Evolutionary conservation across 1,140 invertebrate species (phyloP), one percentile per base, ranked within the genome.

Genomic region (Pantala flavescens): DNA sequence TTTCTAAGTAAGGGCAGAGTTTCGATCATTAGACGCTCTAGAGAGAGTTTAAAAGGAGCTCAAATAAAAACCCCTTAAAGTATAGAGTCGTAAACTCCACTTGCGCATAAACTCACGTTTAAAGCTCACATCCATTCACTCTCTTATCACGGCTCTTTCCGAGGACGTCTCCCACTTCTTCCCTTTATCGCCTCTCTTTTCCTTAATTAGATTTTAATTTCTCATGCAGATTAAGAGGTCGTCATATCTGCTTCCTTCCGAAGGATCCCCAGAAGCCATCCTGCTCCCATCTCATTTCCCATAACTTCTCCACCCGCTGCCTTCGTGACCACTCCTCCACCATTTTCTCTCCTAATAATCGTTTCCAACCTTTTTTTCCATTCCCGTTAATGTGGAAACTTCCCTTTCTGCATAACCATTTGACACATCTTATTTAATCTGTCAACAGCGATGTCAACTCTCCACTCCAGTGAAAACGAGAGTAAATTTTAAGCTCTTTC

Each of bases 191-290:
- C 14, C 49, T 63, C 49, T 63, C 49, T 63, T 21, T 63, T 63
- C 49, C 49, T 63, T 63, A 63, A 63, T 63, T 63, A 63, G 49
- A 63, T 63, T 63, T 63, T 63, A 63, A 63, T 63, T 63, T 63
- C 49, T 63, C 49, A 63, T 63, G 49, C 49, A 63, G 49, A 63
- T 63, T 63, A 63, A 63, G 49, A 19, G 49, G 49, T 63, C 49
- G 49, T 21, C 49, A 63, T 63, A 63, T 63, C 49, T 63, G 16
- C 49, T 63, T 12, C n/a, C 9, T 19, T 19, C 16, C n/a, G 3
- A 3, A 3, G 2, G 5, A 12, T 3, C 3, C 5, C n/a, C n/a
- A 16, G 49, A 63, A 21, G 49, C 16, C 49, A 16, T 63, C 49
- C 49, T 21, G 49, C 12, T 21, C 49, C 49, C 49, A 63, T 36